Evolutionary conservation across 2,797 vertebrate species (phyloP).

Genomic region (Calcarius lapponicus): DNA sequence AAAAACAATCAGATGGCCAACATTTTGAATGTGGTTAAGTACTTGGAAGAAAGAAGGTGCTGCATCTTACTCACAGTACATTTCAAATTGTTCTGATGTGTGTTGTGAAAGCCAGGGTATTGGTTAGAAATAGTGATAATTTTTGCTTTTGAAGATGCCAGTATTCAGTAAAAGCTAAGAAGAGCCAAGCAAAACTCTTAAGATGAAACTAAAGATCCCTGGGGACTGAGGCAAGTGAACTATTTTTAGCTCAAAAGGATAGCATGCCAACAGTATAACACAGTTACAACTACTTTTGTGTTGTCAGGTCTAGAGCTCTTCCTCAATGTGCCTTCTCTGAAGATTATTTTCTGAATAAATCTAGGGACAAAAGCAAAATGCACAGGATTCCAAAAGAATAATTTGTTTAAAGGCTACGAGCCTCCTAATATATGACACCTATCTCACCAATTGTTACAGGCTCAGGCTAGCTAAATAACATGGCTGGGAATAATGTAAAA

Average conservation of each 20-base stretch:
- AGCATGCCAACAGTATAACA: constrained; percentile 35
- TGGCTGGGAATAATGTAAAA: constrained; percentile 78
- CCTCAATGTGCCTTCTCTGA: constrained; percentile 16
- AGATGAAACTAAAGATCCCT: constrained; percentile 4
- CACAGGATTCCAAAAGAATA: background rate
- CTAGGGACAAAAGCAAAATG: background rate
- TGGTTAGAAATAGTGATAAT: constrained; percentile 30
- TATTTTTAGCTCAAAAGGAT: constrained; percentile 33
- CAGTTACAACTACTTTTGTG: constrained; percentile 3
- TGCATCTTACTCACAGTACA: background rate
- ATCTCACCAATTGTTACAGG: constrained; percentile 68
- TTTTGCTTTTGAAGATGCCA: background rate
- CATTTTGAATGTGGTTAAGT: background rate
- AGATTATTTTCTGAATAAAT: constrained; percentile 20
- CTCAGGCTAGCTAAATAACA: constrained; percentile 71
- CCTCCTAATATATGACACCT: constrained; percentile 73
- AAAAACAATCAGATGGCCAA: background rate
- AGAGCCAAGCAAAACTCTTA: constrained; percentile 29
- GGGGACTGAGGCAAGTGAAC: background rate
- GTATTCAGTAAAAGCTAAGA: background rate
- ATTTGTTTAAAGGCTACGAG: constrained; percentile 15
- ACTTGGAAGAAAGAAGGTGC: background rate
- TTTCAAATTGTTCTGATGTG: background rate
- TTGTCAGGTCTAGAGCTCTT: constrained; percentile 37
- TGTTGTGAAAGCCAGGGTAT: constrained; percentile 40